Base-by-base conservation (phyloP, 1,140 invertebrate species). In the Zaprionus kolodkinae region DNA sequence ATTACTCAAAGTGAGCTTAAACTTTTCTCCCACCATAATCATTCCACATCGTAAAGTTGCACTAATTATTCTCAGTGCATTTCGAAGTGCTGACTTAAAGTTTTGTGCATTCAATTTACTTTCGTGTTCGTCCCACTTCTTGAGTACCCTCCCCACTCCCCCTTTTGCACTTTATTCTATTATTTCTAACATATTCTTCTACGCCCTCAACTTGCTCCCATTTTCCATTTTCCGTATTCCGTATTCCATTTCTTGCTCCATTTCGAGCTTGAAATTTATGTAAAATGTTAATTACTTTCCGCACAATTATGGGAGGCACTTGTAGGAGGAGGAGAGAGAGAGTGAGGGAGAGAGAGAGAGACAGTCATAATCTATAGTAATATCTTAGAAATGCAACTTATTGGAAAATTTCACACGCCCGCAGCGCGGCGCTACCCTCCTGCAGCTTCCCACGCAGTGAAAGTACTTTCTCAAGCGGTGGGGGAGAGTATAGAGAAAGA, bases 331-430 rank as follows among this genome's bases (percentile, higher is more conserved):
- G n/a, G 36, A 11, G 11, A 9, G 11, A 3, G 12, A 6, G 27
- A 30, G 27, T 30, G 11, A 12, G 36, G 12, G 36, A 11, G 0
- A n/a, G 13, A 15, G 40, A 35, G 13, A 36, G 6, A 36, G 21
- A 1, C 27, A 6, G 27, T 17, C 45, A 60, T 70, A 75, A 56
- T 67, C 35, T 54, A 12, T 52, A 48, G n/a, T 45, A 40, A 57
- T 57, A 57, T 67, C 21, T 70, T 55, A 71, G 38, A 67, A 87
- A 60, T 84, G 85, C 85, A 89, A 79, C 64, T 81, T 78, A 88
- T 89, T 78, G 85, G 74, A 72, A 89, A 81, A 73, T 84, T 88
- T 87, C 85, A 89, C 84, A 88, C 85, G 85, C 84, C 73, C 73
- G 84, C 84, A 84, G 76, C 40, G 43, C 21, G 55, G 48, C 54